phyloP scores from a whole-genome alignment of 2,888 invertebrate species.

The Incurvaria masculella region DNA sequence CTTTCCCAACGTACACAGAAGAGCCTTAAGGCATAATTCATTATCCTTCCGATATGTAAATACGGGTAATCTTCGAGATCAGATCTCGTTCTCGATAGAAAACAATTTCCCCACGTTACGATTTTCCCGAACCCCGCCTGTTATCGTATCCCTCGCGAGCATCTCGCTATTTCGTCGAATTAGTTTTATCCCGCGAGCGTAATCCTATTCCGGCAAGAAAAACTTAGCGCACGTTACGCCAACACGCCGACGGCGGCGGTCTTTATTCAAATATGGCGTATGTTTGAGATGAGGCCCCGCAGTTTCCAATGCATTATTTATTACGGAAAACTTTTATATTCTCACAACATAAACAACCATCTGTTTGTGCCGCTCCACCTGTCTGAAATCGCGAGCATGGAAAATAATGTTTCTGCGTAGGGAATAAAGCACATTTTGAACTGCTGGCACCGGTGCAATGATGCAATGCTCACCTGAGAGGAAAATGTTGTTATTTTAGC shows the following conservation, averaged over 20 bases:
- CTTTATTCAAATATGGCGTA: background rate
- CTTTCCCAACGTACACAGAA: too few species aligned
- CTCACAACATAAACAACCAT: slow-evolving; percentile 43
- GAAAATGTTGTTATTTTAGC: too few species aligned
- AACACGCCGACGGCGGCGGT: slow-evolving; percentile 15
- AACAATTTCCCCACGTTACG: background rate
- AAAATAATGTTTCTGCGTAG: background rate
- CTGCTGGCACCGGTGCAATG: too few species aligned
- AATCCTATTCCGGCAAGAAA: slow-evolving; percentile 17
- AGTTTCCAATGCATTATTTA: slow-evolving; percentile 42
- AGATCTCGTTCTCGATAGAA: too few species aligned
- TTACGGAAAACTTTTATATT: slow-evolving; percentile 49
- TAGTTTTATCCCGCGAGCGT: slow-evolving; percentile 26
- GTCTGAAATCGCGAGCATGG: slow-evolving; percentile 18
- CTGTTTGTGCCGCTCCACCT: slow-evolving; percentile 35
- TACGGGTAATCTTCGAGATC: too few species aligned
- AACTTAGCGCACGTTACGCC: slow-evolving; percentile 16
- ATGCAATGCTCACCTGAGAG: too few species aligned
- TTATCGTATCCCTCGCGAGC: slow-evolving; percentile 28
- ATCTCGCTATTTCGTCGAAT: slow-evolving; percentile 24
- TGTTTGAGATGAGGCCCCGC: slow-evolving; percentile 12
- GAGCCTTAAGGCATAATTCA: too few species aligned
- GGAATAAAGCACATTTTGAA: too few species aligned
- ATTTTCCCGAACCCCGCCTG: slow-evolving; percentile 19
- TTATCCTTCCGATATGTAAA: too few species aligned